Conservation (phyloP, 2,797 vertebrate genomes). For the Epinephelus malabaricus region DNA sequence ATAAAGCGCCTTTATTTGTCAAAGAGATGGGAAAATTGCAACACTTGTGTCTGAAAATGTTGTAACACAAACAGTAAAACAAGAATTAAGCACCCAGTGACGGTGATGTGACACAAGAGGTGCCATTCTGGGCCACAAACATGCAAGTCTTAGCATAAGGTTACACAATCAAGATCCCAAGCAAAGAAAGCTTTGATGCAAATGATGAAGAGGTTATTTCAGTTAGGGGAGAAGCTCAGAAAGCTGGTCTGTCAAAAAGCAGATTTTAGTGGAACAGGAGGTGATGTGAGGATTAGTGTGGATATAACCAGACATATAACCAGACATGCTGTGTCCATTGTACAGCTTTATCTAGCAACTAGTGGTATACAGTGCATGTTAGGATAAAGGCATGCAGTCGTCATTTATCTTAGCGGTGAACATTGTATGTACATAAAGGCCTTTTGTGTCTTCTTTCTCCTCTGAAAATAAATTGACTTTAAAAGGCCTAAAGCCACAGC, state of each 20-base stretch:
- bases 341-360: conserved; percentile 6
- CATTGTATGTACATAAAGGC: conserved; percentile 11
- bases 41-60: conserved; percentile 17
- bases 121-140: conserved; percentile 1
- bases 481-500: conserved; percentile 65
- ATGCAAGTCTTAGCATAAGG: neutral
- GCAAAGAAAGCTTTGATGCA: neutral
- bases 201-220: conserved; percentile 14
- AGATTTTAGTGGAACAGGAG: conserved; percentile 23
- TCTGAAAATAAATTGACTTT: conserved; percentile 67
- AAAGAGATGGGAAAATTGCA: conserved; percentile 25
- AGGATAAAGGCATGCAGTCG: neutral
- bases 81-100: neutral
- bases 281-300: conserved; percentile 16
- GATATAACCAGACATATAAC: neutral
- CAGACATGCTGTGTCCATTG: conserved; percentile 8
- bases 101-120: conserved; percentile 3
- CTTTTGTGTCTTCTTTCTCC: conserved; percentile 48
- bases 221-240: neutral
- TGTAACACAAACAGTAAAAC: conserved; percentile 1
- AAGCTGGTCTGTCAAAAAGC: conserved; percentile 1
- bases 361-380: conserved; percentile 6
- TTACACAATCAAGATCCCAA: neutral
- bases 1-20: conserved; percentile 5
- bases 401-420: conserved; percentile 4